A percentile compares a stretch with the other conserved stretches of the same genome.
Conservation (phyloP, 2,888 invertebrate genomes). For the Himalopsyche tibetana region DNA sequence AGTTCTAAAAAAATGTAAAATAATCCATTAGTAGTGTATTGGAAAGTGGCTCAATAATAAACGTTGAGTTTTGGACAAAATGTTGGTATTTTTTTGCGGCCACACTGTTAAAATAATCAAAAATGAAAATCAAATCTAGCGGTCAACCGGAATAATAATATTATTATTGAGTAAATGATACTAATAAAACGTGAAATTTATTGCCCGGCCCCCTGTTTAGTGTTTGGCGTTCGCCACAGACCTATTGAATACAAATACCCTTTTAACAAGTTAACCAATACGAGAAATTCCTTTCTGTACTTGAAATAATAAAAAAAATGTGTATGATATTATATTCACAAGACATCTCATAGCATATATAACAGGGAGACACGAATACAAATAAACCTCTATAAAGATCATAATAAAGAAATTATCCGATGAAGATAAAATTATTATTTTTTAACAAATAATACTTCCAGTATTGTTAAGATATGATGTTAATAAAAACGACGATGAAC, state of each 20-base stretch:
- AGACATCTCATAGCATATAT: too few relatives aligned
- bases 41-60: too few relatives aligned
- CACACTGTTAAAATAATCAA: not conserved
- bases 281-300: slow-evolving; percentile 15
- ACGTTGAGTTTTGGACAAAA: too few relatives aligned
- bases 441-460: too few relatives aligned
- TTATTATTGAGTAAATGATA: slow-evolving; percentile 26
- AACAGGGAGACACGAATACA: too few relatives aligned
- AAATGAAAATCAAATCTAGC: slow-evolving; percentile 7
- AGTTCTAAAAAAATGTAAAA: too few relatives aligned
- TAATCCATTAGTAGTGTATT: too few relatives aligned
- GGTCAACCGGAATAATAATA: slow-evolving; percentile 26
- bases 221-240: slow-evolving; percentile 3
- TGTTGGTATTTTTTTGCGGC: not conserved
- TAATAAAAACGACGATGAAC: too few relatives aligned
- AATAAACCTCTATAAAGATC: too few relatives aligned
- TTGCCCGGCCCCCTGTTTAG: slow-evolving; percentile 15
- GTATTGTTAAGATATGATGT: too few relatives aligned
- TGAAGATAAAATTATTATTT: too few relatives aligned
- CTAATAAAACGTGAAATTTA: slow-evolving; percentile 31
- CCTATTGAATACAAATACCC: slow-evolving; percentile 19
- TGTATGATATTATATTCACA: not conserved
- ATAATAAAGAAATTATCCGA: too few relatives aligned
- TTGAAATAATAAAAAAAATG: not conserved
- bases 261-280: slow-evolving; percentile 23